phyloP scores from a whole-genome alignment of 2,888 invertebrate genomes.

The Siphonodentalium dalli region DNA sequence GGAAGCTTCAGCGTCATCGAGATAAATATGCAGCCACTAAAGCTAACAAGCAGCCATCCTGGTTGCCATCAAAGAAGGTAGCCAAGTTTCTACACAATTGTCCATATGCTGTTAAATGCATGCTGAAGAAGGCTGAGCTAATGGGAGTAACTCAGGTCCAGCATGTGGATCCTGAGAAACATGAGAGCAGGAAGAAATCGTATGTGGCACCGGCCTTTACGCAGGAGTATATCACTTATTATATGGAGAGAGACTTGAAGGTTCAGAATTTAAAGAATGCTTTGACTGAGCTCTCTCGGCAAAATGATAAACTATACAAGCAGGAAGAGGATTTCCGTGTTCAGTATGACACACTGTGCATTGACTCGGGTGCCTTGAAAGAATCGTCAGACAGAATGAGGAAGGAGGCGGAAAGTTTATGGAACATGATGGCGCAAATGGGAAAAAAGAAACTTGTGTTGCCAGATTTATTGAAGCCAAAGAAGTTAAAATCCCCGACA shows the following conservation, averaged over 20 bases:
- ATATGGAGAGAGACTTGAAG: constrained; percentile 85
- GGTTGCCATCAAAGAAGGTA: constrained; percentile 96
- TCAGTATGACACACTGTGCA: constrained; percentile 75
- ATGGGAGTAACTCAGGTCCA: constrained; percentile 79
- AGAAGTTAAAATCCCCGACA: constrained; percentile 48
- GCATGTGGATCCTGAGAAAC: constrained; percentile 42
- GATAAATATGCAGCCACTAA: constrained; percentile 76
- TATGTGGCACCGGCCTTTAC: constrained; percentile 93
- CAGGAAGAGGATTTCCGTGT: constrained; percentile 79
- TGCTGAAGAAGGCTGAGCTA: constrained; percentile 84
- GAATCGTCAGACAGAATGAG: constrained; percentile 42
- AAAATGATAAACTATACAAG: constrained; percentile 77
- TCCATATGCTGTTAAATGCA: constrained; percentile 76
- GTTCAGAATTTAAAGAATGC: constrained; percentile 80
- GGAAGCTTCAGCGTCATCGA: constrained; percentile 74
- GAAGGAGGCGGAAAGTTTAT: constrained; percentile 56
- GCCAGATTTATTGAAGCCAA: constrained; percentile 58
- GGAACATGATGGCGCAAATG: constrained; percentile 52
- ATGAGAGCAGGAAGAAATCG: constrained; percentile 90
- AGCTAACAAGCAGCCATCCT: constrained; percentile 70
- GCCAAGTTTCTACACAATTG: constrained; percentile 88
- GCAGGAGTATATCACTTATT: constrained; percentile 93
- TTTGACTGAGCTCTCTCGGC: constrained; percentile 77
- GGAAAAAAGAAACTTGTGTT: constrained; percentile 54
- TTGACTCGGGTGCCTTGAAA: constrained; percentile 43